phyloP scores from a whole-genome alignment of 1,140 invertebrate species.

The Heliconius hewitsoni region DNA sequence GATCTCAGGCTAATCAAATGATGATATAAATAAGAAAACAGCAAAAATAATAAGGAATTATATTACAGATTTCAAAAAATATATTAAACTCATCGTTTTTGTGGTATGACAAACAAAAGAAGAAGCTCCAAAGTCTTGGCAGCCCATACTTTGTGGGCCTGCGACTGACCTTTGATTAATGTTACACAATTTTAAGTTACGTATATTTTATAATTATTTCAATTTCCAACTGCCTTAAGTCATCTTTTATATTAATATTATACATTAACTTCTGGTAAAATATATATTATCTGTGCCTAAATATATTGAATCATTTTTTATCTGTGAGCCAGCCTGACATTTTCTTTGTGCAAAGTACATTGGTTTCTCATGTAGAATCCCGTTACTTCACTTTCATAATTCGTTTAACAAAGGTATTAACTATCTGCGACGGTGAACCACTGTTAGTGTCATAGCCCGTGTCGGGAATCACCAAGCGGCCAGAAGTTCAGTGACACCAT shows the following conservation, averaged over 20 bases:
- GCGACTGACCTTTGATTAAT: too few relatives aligned
- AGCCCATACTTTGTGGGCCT: too few relatives aligned
- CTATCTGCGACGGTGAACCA: conserved; percentile 55
- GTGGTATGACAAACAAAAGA: too few relatives aligned
- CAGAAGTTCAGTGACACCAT: conserved; percentile 57
- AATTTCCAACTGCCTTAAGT: too few relatives aligned
- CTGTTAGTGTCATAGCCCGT: conserved; percentile 50
- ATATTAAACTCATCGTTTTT: too few relatives aligned
- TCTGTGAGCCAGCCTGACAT: conserved; percentile 61
- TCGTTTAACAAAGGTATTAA: conserved; percentile 72
- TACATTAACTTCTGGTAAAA: background rate
- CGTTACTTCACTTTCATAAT: conserved; percentile 74
- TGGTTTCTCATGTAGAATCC: conserved; percentile 70
- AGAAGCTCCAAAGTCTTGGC: too few relatives aligned
- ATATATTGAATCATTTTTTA: conserved; percentile 27
- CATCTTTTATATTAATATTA: background rate
- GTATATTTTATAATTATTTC: too few relatives aligned
- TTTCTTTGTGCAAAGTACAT: conserved; percentile 76
- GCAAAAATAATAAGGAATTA: too few relatives aligned
- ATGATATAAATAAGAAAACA: too few relatives aligned
- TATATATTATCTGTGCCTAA: conserved; percentile 28
- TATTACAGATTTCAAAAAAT: too few relatives aligned
- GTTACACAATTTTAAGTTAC: too few relatives aligned
- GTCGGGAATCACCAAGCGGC: conserved; percentile 48
- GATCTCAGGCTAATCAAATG: too few relatives aligned